A percentile compares a stretch with the other conserved stretches of the same genome.
Conservation (phyloP, 2,888 invertebrate genomes). For the Phoronis australis region DNA sequence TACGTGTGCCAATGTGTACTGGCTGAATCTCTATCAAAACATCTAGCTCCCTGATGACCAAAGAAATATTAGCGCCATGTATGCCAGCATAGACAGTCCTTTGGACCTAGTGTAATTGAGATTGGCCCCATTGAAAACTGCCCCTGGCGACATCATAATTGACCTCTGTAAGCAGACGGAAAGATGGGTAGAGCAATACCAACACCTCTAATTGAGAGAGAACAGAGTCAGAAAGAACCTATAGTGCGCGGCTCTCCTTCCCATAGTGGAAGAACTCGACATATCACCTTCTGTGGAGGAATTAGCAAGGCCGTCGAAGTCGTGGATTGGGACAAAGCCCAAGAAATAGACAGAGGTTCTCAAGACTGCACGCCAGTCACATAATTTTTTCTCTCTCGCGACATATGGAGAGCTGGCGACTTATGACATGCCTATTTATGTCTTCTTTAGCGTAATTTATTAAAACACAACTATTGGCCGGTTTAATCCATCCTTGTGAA, state of each 20-base stretch:
- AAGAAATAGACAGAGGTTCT: not conserved
- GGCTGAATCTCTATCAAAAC: constrained; percentile 1
- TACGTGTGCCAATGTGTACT: constrained; percentile 4
- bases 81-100: constrained; percentile 10
- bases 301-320: not conserved
- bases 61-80: constrained; percentile 10
- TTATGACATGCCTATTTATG: no score
- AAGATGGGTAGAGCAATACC: constrained; percentile 4
- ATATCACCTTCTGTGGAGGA: not conserved
- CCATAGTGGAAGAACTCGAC: no score
- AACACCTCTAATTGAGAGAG: constrained; percentile 4
- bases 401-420: no score
- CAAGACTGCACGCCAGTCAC: no score
- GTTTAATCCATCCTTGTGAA: no score
- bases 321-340: not conserved
- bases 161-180: constrained; percentile 8
- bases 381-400: no score
- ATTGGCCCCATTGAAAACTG: constrained; percentile 6
- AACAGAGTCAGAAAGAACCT: not conserved
- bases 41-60: not conserved
- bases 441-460: no score
- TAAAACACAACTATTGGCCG: no score
- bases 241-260: no score
- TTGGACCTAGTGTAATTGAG: constrained; percentile 6
- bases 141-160: constrained; percentile 2